phyloP scores from a whole-genome alignment of 2,113 vertebrate genomes.

The Bubo blakistoni region DNA sequence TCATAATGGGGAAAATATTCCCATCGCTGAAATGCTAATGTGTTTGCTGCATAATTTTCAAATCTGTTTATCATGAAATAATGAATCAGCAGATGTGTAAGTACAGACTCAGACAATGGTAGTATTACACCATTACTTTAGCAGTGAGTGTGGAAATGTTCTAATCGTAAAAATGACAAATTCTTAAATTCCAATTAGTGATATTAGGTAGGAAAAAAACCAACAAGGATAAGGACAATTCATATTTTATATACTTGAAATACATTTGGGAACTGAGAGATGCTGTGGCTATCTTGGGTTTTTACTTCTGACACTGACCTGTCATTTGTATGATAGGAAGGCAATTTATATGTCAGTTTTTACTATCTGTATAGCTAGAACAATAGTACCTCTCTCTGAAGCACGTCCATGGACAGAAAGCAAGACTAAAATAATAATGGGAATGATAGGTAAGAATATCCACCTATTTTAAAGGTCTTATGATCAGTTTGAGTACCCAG shows the following conservation, averaged over 20 bases:
- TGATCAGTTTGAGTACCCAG: not conserved
- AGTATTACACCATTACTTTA: not conserved
- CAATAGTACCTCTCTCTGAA: not conserved
- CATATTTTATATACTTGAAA: not conserved
- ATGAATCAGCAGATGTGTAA: not conserved
- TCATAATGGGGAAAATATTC: not conserved
- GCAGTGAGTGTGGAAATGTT: not conserved
- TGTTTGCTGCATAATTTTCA: not conserved
- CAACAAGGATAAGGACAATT: not conserved
- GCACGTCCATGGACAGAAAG: not conserved
- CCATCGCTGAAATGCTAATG: not conserved
- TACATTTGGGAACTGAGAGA: not conserved
- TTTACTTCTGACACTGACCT: not conserved
- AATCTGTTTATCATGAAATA: not conserved
- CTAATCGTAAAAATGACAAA: not conserved
- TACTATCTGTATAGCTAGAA: not conserved
- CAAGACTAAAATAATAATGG: not conserved
- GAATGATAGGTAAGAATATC: not conserved
- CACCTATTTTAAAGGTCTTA: not conserved
- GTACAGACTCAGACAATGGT: not conserved
- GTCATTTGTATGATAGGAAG: not conserved
- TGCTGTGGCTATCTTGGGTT: not conserved
- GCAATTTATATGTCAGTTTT: not conserved
- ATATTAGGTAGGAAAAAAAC: not conserved
- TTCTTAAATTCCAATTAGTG: not conserved